These are phyloP conservation scores for Myiopsitta monachus DNA, from an alignment of 2,113 vertebrate genomes.

Conservation along the genomic window DNA sequence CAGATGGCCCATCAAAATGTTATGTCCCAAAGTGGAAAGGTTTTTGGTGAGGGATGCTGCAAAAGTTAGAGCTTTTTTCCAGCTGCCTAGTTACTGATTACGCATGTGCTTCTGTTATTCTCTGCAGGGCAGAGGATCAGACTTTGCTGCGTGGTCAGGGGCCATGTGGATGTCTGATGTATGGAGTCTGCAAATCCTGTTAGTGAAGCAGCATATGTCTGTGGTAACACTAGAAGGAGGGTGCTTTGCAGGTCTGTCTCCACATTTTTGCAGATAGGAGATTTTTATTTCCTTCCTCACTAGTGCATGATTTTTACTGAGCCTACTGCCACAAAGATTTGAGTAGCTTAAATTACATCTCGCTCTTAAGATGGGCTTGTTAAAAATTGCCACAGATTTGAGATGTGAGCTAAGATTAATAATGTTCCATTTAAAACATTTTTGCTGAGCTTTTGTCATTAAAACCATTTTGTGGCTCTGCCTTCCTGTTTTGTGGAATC, in stretches of 20 bases:
- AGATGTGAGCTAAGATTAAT: not conserved
- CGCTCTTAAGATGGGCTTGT: not conserved
- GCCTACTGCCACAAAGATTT: not conserved
- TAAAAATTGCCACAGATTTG: not conserved
- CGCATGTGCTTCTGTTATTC: not conserved
- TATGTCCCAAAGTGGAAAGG: not conserved
- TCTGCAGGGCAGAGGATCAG: not conserved
- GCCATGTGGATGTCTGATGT: rapidly evolving
- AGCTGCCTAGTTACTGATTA: not conserved
- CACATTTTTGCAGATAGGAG: not conserved
- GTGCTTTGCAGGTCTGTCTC: not conserved
- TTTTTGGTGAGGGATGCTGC: not conserved
- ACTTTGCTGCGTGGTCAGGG: not conserved
- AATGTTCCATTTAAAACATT: not conserved
- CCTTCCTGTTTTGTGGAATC: not conserved
- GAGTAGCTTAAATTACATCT: not conserved
- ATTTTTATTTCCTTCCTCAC: not conserved
- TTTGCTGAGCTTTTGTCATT: not conserved
- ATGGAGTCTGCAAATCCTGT: not conserved
- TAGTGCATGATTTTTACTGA: not conserved
- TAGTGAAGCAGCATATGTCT: rapidly evolving
- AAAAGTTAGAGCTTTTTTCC: not conserved
- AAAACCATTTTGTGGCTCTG: not conserved
- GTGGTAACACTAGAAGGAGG: not conserved
- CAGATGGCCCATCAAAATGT: not conserved